phyloP scores from a whole-genome alignment of 2,113 vertebrate species.

The Eulemur macaco region DNA sequence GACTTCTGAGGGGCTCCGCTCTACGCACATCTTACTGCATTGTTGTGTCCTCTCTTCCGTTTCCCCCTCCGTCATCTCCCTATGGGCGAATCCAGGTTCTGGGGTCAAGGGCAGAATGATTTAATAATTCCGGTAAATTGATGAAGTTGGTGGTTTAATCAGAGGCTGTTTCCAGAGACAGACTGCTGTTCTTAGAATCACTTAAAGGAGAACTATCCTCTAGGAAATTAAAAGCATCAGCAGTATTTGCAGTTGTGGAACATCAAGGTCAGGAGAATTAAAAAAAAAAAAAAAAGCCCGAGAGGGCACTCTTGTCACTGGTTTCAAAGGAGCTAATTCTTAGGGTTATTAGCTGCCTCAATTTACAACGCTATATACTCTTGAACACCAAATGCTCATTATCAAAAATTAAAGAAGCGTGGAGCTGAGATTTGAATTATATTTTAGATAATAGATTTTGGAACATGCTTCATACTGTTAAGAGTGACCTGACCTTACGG shows the following conservation, averaged over 20 bases:
- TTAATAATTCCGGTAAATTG: conserved; percentile 70
- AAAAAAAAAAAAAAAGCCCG: conserved; percentile 38
- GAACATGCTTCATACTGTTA: conserved; percentile 79
- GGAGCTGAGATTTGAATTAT: conserved; percentile 80
- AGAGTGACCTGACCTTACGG: conserved; percentile 74
- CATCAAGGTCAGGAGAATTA: conserved; percentile 76
- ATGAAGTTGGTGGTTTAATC: conserved; percentile 80
- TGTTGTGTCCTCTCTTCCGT: not conserved
- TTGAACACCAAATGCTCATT: conserved; percentile 76
- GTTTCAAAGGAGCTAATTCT: conserved; percentile 81
- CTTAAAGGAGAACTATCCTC: conserved; percentile 82
- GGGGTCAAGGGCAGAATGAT: conserved; percentile 62
- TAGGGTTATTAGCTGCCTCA: conserved; percentile 81
- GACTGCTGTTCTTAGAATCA: conserved; percentile 79
- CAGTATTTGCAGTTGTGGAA: conserved; percentile 80
- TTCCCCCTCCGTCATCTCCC: not conserved
- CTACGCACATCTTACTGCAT: not conserved
- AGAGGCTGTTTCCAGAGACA: conserved; percentile 78
- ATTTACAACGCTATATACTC: conserved; percentile 64
- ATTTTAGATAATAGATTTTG: conserved; percentile 81
- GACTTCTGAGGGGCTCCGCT: not conserved
- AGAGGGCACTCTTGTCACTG: conserved; percentile 76
- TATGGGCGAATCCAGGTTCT: conserved; percentile 63
- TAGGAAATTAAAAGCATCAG: conserved; percentile 84
- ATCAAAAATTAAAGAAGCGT: conserved; percentile 81